Evolutionary conservation across 2,113 vertebrate genomes (phyloP).

Genomic region (Gallinago undulata): DNA sequence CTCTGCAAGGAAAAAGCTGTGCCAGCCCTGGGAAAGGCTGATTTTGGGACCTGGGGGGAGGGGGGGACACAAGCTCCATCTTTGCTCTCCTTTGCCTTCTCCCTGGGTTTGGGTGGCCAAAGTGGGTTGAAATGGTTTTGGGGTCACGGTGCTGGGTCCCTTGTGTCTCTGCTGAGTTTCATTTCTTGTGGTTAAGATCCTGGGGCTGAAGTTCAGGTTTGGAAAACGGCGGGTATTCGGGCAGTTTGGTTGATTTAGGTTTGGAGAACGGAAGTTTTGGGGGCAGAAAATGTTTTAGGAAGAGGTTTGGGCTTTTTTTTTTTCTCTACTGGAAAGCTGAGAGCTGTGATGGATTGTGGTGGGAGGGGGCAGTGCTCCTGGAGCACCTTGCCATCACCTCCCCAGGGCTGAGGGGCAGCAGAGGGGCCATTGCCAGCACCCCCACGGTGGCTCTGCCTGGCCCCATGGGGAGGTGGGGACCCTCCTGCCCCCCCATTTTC

Average conservation of each 20-base stretch:
- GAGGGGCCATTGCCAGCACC: not conserved
- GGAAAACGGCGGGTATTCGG: not conserved
- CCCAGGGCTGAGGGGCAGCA: not conserved
- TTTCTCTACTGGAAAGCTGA: not conserved
- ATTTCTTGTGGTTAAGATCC: not conserved
- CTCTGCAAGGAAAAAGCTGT: not conserved
- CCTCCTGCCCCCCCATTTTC: rapidly evolving
- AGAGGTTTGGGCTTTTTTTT: not conserved
- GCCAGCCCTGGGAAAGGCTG: not conserved
- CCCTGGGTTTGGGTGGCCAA: not conserved
- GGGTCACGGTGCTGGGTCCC: not conserved
- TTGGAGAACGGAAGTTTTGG: not conserved
- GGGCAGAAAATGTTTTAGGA: not conserved
- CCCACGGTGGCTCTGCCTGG: not conserved
- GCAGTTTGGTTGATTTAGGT: not conserved
- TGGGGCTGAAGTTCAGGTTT: not conserved
- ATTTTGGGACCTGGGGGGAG: not conserved
- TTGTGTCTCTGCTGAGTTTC: not conserved
- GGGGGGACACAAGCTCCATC: not conserved
- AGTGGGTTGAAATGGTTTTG: not conserved
- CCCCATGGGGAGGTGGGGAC: not conserved
- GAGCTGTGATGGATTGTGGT: not conserved
- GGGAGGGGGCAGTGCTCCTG: not conserved
- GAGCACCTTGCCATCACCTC: not conserved
- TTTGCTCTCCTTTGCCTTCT: not conserved